Evolutionary conservation across 92 coral and sea anemone species (phyloP), one percentile per base, ranked within the genome.

Genomic region (Palythoa grandis): DNA sequence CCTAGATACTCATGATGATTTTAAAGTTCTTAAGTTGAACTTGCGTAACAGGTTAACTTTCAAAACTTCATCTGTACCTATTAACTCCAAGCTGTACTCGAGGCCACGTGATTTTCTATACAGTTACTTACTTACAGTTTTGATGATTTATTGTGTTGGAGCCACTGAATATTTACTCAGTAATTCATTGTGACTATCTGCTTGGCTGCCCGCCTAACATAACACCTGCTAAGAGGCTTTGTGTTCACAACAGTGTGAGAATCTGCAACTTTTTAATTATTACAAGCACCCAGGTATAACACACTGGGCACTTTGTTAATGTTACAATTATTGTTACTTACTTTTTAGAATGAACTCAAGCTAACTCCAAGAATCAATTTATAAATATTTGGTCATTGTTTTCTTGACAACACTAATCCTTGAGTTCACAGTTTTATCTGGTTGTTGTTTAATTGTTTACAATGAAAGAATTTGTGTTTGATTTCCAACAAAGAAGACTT

Each of bases 391-490:
- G 10, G 22, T 19, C 20, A 58, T 58, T 58, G 22, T 57, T 58
- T 58, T 58, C 20, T 19, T 58, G 65, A 58, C 20, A 58, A 58
- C 20, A 15, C 17, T 15, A 11, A 1, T 14, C 48, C 53, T 23
- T 35, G 52, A 24, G 15, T 4, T 40, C 20, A 57, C 11, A 24
- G 25, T 57, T 15, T 16, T 43, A 43, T 43, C 35, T 57, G 50
- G 22, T 77, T 17, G 54, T 13, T 16, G 38, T 2, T 65, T 8
- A 22, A 52, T 10, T 1, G 50, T 43, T 43, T 43, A 47, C 73
- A 83, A 92, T 92, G 93, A 91, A 77, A 58, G 93, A 92, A 82
- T 13, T 92, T 38, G 74, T 92, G 23, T 92, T 82, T 86, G 93
- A 91, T 67, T 82, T 75, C 65, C 78, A 74, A 13, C 39, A 76